Conservation (phyloP, 2,113 vertebrate species). For the Circaetus cinerascens region DNA sequence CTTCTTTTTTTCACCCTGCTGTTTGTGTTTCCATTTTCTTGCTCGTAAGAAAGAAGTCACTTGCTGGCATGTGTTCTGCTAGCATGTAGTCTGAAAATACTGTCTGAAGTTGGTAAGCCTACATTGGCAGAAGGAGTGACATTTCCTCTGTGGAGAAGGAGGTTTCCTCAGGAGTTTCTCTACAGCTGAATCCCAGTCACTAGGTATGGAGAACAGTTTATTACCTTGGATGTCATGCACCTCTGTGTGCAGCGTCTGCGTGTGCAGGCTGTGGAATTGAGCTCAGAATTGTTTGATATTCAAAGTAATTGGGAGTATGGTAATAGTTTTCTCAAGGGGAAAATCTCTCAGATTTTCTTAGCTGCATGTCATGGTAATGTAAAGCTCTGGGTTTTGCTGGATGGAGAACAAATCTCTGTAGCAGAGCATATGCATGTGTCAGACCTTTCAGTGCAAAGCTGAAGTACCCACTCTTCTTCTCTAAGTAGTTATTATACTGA, state of each 20-base stretch:
- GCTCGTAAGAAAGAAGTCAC: not conserved
- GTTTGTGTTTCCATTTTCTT: not conserved
- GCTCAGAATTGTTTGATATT: not conserved
- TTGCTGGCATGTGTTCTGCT: not conserved
- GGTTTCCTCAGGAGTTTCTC: not conserved
- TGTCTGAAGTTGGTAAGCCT: not conserved
- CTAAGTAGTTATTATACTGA: not conserved
- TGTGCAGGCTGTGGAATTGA: not conserved
- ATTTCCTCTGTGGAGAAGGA: not conserved
- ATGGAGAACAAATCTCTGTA: not conserved
- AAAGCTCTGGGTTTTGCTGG: not conserved
- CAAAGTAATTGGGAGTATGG: not conserved
- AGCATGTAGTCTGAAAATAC: not conserved
- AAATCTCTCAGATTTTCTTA: not conserved
- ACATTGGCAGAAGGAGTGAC: not conserved
- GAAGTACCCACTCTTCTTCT: not conserved
- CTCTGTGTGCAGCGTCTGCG: not conserved
- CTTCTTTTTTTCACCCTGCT: not conserved
- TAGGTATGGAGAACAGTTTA: not conserved
- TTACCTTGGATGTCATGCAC: rapidly evolving
- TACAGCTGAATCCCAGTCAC: not conserved
- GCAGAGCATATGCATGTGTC: not conserved
- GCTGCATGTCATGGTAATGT: not conserved
- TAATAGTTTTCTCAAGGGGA: not conserved
- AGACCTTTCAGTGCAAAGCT: not conserved